Base-by-base conservation (phyloP, 2,797 vertebrate genomes). In the Amblyopsis hoosieri region DNA sequence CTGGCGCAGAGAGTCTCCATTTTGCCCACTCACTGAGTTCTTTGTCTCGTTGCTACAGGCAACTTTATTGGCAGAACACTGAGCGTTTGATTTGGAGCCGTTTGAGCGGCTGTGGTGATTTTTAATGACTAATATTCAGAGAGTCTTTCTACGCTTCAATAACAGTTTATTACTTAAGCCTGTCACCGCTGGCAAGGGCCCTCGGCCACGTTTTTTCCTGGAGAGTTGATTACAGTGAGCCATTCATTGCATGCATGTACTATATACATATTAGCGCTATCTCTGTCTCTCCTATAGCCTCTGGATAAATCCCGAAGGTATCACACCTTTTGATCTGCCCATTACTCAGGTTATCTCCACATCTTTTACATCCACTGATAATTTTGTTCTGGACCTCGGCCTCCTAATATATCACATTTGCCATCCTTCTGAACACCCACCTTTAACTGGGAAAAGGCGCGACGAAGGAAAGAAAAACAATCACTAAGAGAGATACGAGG, bases 401-500 rank as follows among this genome's bases (percentile, higher is more conserved):
- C 67, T 63, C 69, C 53, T 69, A 67, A 84, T 86, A 76, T 85
- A 75, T 87, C 80, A 81, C 79, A 72, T 81, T 72, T 75, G 70
- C 82, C 74, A 45, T 80, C 72, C 72, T 4, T 60, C 37, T 14
- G 60, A 71, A 57, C 62, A 8, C 10, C 57, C 68, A 65, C 19
- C 23, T 68, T 75, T 69, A 65, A 48, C 63, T 11, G 2, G 52
- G 69, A 69, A 15, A 50, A 60, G 69, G 51, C 37, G 17, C 55
- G 31, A 51, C 15, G 61, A 70, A 45, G 66, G 73, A 66, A 45
- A 23, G 42, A 23, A 50, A 88, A 89, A 86, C 85, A 89, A 90
- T 89, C 87, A 89, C 81, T 82, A 84, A 84, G 62, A 78, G 79
- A 86, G 86, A 90, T 85, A 85, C 81, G 71, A 60, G 62, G 76